A percentile compares a stretch with the other conserved stretches of the same genome.
phyloP scores from a whole-genome alignment of 2,113 vertebrate species.

The Nycticorax nycticorax region DNA sequence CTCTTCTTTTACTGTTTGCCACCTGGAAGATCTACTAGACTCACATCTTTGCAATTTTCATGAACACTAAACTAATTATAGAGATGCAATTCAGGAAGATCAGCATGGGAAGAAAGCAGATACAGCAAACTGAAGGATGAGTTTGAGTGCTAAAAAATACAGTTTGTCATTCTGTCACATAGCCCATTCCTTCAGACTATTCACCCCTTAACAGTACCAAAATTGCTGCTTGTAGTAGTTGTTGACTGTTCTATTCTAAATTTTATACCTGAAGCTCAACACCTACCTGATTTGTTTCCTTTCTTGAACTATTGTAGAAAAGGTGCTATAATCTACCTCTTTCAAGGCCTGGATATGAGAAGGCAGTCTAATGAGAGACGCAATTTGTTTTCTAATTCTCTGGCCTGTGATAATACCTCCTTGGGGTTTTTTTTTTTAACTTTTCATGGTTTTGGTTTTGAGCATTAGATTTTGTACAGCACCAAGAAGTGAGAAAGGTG shows the following conservation, averaged over 20 bases:
- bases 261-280: neutral
- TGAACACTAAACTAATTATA: neutral
- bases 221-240: neutral
- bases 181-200: neutral
- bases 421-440: slow-evolving; percentile 5
- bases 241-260: neutral
- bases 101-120: neutral
- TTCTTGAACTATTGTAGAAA: neutral
- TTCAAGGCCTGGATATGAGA: neutral
- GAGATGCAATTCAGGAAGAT: neutral
- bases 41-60: neutral
- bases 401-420: neutral
- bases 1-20: neutral
- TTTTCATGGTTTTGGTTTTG: neutral
- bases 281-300: neutral
- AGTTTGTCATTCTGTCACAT: neutral
- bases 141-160: neutral
- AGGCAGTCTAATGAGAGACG: slow-evolving; percentile 19
- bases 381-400: slow-evolving; percentile 44
- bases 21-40: neutral
- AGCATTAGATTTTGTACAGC: neutral
- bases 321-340: neutral
- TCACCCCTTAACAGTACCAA: neutral
- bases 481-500: neutral
- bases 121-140: neutral